Conservation (phyloP, 2,797 vertebrate species). For the Taeniopygia guttata region DNA sequence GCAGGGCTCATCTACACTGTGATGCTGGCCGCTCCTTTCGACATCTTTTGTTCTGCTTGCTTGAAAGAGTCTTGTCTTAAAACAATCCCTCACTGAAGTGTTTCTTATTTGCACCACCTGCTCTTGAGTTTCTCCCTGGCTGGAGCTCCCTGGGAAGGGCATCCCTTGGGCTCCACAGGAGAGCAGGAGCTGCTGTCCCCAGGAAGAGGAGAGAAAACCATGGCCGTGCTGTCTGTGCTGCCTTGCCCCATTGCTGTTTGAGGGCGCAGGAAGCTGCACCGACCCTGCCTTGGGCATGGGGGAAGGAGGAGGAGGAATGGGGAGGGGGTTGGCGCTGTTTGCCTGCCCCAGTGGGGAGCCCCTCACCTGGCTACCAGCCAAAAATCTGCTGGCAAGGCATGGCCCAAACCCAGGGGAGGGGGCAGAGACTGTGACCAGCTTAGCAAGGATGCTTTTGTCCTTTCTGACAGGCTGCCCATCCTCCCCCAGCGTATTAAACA, state of each 20-base stretch:
- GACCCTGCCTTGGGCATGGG: accelerated
- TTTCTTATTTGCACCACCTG: constrained; percentile 22
- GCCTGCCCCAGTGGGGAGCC: neutral
- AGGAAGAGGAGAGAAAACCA: neutral
- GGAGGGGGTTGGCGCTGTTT: neutral
- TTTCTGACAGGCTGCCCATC: neutral
- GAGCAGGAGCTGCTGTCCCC: constrained; percentile 3
- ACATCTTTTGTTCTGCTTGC: constrained; percentile 30
- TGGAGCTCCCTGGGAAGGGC: neutral
- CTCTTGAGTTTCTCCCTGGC: neutral
- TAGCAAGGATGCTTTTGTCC: constrained; percentile 35
- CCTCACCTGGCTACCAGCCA: neutral
- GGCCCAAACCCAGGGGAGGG: accelerated
- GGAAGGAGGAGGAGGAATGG: neutral
- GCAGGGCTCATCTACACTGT: constrained; percentile 38
- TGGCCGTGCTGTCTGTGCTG: neutral
- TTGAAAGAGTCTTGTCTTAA: constrained; percentile 41
- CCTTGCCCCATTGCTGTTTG: neutral
- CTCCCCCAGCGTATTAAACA: neutral
- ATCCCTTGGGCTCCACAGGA: neutral
- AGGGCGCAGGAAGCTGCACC: accelerated
- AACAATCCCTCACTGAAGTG: constrained; percentile 24
- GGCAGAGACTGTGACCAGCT: neutral
- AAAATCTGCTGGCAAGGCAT: neutral
- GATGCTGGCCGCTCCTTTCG: neutral